Evolutionary conservation across 2,113 vertebrate species (phyloP), one percentile per base, ranked within the genome.

Genomic region (Gobius niger): DNA sequence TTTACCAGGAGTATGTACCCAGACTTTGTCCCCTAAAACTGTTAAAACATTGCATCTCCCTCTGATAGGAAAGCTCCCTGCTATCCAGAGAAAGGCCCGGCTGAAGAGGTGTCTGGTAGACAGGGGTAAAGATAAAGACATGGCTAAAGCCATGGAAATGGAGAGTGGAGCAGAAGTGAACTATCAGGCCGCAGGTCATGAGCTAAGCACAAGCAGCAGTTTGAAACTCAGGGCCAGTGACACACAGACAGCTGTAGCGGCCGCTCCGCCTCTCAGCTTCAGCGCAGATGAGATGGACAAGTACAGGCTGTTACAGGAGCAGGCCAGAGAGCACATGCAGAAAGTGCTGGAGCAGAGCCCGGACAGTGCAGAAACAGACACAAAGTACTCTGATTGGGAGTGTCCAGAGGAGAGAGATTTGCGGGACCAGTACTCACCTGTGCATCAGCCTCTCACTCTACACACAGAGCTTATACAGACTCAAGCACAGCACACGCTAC

Each of bases 291-390:
- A 99, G 90, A 93, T 98, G 83, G 97, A 95, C 76, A 99, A 99
- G 86, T 99, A 99, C 67, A 94, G 94, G 66, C 81, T 94, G 72
- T 93, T 99, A 46, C 98, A 99, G 85, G 91, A 97, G 63, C 96
- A 96, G 90, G 98, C 98, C 41, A 95, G 96, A 86, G 95, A 97
- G 87, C 98, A 99, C 80, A 93, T 99, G 94, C 95, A 99, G 94
- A 97, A 95, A 76, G 88, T 92, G 52, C 92, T 98, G 68, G 91
- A 95, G 65, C 94, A 95, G 65, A 89, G 87, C 24, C 87, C 93
- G 24, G 86, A 94, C 10, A 92, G 89, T 64, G 62, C 87, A 91
- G 76, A 93, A 0, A 90, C 77, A 82, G 90, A 75, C 70, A 75
- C 74, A 51, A 70, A 72, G 67, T 78, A 76, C 54, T 78, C 70